Evolutionary conservation across 2,797 vertebrate genomes (phyloP).

Genomic region (Austrolebias charrua): DNA sequence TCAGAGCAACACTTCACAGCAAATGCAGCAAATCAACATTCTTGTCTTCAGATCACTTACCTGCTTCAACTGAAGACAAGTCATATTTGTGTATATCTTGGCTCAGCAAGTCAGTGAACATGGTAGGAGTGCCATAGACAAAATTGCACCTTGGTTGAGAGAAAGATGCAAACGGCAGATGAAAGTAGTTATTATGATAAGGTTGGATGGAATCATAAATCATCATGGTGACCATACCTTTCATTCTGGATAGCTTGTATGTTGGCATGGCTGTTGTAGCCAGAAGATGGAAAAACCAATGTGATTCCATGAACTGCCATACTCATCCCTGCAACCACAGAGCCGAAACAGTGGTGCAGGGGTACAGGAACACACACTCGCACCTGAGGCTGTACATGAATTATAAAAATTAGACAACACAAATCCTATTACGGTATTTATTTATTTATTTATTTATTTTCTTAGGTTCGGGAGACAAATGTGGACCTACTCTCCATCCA

Average conservation of each 20-base stretch:
- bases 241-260: slow-evolving; percentile 84
- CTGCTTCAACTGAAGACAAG: slow-evolving; percentile 77
- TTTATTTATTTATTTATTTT: background rate
- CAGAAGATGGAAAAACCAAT: slow-evolving; percentile 57
- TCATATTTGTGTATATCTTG: slow-evolving; percentile 28
- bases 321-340: slow-evolving; percentile 80
- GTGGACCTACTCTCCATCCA: slow-evolving; percentile 67
- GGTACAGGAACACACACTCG: slow-evolving; percentile 78
- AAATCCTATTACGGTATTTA: too few relatives aligned
- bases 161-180: background rate
- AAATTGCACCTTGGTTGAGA: slow-evolving; percentile 69
- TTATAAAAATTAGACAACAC: background rate
- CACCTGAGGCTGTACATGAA: slow-evolving; percentile 57
- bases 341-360: slow-evolving; percentile 88
- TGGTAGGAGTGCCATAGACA: too few relatives aligned
- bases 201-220: background rate
- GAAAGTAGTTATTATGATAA: background rate
- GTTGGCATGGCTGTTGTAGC: slow-evolving; percentile 77
- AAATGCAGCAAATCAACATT: background rate
- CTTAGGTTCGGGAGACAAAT: background rate
- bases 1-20: background rate
- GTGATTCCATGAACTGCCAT: slow-evolving; percentile 77
- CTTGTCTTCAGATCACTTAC: slow-evolving; percentile 65
- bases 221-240: slow-evolving; percentile 72
- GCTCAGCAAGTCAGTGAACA: too few relatives aligned